phyloP scores from a whole-genome alignment of 1,140 invertebrate species.

The Anagrus nilaparvatae region DNA sequence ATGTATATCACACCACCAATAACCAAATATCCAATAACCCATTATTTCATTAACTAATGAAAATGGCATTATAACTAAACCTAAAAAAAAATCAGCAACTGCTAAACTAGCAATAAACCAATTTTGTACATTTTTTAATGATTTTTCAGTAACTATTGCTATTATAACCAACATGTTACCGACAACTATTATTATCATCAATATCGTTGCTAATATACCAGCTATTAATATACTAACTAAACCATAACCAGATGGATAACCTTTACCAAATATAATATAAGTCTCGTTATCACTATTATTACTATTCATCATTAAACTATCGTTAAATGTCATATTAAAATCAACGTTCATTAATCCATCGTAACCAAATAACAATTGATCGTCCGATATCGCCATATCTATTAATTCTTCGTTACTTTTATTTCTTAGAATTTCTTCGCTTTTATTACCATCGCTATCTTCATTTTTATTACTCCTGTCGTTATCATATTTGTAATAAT shows the following conservation, averaged over 20 bases:
- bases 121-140: constrained; percentile 92
- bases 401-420: no score
- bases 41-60: constrained; percentile 93
- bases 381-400: no score
- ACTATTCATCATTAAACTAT: constrained; percentile 23
- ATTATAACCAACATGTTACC: constrained; percentile 97
- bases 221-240: constrained; percentile 77
- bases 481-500: no score
- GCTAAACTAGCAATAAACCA: constrained; percentile 97
- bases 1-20: constrained; percentile 89
- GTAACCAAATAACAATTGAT: constrained; percentile 30
- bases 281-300: constrained; percentile 24
- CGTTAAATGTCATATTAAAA: constrained; percentile 26
- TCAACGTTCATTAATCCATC: constrained; percentile 28
- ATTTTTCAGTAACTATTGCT: constrained; percentile 89
- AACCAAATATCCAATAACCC: constrained; percentile 95
- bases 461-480: no score
- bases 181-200: constrained; percentile 96
- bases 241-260: constrained; percentile 81
- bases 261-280: constrained; percentile 29
- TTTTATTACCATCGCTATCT: no score
- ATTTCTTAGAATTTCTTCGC: no score
- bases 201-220: constrained; percentile 78
- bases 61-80: constrained; percentile 94
- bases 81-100: constrained; percentile 90